Percentiles rank a stretch among this genome's conserved stretches.
phyloP scores from a whole-genome alignment of 2,797 vertebrate species.

The Trichosurus vulpecula region DNA sequence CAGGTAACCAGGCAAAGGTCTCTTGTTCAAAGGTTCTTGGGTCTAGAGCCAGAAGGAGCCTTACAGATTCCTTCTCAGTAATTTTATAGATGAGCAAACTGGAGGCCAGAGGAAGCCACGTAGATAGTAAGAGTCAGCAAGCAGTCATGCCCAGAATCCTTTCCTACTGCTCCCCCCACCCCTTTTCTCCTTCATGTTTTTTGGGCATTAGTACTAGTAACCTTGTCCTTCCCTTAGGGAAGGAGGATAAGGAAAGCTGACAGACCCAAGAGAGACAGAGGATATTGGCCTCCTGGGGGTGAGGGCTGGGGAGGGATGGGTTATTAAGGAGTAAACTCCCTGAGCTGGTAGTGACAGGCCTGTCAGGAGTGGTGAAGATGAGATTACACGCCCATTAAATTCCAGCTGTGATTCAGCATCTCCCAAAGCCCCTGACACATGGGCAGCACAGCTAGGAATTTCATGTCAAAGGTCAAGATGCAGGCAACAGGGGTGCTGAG shows the following conservation, averaged over 20 bases:
- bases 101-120: neutral
- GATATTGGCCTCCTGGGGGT: conserved; percentile 4
- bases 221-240: conserved; percentile 15
- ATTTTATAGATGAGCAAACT: neutral
- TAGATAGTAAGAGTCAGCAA: neutral
- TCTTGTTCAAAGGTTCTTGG: neutral
- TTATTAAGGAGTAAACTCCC: conserved; percentile 1
- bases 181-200: neutral
- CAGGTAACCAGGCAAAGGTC: neutral
- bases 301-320: neutral
- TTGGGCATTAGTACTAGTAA: conserved; percentile 7
- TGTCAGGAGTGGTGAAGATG: neutral
- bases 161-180: neutral
- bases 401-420: neutral
- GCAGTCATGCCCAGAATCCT: neutral
- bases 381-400: neutral
- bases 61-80: neutral
- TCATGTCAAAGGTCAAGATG: conserved; percentile 5
- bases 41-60: neutral
- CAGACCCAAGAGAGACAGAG: neutral
- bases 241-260: conserved; percentile 2
- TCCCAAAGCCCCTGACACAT: neutral
- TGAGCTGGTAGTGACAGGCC: conserved; percentile 31
- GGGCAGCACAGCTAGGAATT: neutral
- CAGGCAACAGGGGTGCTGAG: neutral